These are phyloP conservation scores for Gobionotothen gibberifrons DNA, from an alignment of 2,797 vertebrate genomes.

Conservation along the genomic window DNA sequence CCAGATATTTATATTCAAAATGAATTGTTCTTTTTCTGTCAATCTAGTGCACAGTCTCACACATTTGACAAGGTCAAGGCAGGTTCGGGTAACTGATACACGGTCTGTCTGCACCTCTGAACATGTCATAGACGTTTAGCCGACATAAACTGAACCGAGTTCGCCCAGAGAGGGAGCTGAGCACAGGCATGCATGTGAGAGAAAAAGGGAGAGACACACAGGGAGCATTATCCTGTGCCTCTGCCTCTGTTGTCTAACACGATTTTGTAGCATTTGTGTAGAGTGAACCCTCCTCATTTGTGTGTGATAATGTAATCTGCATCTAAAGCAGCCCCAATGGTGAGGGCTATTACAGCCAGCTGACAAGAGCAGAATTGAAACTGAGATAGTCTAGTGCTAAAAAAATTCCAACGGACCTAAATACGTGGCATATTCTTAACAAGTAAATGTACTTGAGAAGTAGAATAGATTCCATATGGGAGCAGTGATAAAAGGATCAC, in stretches of 20 bases:
- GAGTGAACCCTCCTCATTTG: constrained; percentile 44
- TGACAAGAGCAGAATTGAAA: constrained; percentile 44
- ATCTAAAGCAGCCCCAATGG: constrained; percentile 33
- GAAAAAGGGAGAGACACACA: constrained; percentile 25
- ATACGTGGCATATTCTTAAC: constrained; percentile 17
- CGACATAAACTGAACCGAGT: constrained; percentile 4
- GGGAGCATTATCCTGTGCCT: constrained; percentile 26
- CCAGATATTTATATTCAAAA: constrained; percentile 12
- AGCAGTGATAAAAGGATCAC: constrained; percentile 33
- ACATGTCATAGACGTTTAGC: constrained; percentile 41
- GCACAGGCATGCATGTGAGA: constrained; percentile 25
- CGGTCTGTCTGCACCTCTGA: constrained; percentile 33
- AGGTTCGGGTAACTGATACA: constrained; percentile 38
- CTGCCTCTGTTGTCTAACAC: constrained; percentile 40
- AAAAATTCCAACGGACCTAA: constrained; percentile 33
- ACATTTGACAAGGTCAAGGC: constrained; percentile 46
- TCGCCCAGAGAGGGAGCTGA: constrained; percentile 14
- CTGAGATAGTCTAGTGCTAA: constrained; percentile 30
- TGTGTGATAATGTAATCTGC: constrained; percentile 48
- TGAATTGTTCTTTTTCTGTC: constrained; percentile 10
- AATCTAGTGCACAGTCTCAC: not conserved
- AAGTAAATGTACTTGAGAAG: constrained; percentile 6
- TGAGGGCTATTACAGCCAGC: constrained; percentile 33
- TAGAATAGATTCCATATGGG: constrained; percentile 22
- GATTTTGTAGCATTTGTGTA: constrained; percentile 41